Conservation (phyloP, 2,797 vertebrate species). For the Pteropus rufus region DNA sequence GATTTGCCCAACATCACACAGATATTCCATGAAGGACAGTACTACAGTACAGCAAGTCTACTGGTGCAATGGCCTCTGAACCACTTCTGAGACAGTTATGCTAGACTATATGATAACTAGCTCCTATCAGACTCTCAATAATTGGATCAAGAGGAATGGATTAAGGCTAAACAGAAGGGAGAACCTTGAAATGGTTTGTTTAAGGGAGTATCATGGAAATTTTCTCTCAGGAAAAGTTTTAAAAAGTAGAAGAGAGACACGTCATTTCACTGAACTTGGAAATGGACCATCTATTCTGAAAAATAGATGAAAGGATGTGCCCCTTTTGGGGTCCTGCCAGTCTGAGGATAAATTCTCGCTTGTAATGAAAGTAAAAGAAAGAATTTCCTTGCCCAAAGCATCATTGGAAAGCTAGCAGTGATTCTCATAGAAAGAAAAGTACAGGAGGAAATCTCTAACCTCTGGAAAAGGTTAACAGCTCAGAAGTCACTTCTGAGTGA, state of each 20-base stretch:
- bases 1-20: not conserved
- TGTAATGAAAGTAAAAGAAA: conserved; percentile 32
- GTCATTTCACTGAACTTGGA: not conserved
- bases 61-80: not conserved
- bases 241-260: not conserved
- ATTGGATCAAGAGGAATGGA: not conserved
- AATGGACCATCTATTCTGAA: not conserved
- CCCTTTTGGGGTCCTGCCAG: not conserved
- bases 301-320: not conserved
- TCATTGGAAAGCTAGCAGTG: not conserved
- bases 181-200: not conserved
- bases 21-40: not conserved
- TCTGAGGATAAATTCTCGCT: not conserved
- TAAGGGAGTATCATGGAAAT: not conserved
- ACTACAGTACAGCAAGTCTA: not conserved
- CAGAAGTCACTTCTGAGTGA: not conserved
- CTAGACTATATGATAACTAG: not conserved
- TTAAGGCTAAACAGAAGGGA: not conserved
- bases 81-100: not conserved
- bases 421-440: not conserved
- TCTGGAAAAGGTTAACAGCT: not conserved
- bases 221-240: not conserved
- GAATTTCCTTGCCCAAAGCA: not conserved
- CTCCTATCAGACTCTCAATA: not conserved
- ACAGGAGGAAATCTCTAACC: not conserved